Evolutionary conservation across 2,888 invertebrate species (phyloP).

Genomic region (Strigamia transsilvanica): DNA sequence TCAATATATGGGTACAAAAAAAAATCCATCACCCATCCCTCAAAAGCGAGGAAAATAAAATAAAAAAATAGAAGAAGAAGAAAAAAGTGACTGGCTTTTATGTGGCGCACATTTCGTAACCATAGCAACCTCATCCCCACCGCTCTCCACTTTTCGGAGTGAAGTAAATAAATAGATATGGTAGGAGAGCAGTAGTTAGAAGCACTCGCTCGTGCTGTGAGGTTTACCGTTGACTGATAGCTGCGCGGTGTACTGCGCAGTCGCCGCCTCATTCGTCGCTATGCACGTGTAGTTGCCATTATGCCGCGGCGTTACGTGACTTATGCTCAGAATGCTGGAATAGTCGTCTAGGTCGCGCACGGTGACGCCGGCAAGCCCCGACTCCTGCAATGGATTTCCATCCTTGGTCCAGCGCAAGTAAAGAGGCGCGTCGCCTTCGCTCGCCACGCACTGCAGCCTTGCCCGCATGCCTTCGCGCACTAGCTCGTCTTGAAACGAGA

Average conservation of each 20-base stretch:
- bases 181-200: conserved; percentile 46
- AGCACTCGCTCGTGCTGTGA: conserved; percentile 46
- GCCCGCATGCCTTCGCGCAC: conserved; percentile 83
- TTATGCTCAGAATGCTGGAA: conserved; percentile 79
- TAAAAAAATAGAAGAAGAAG: background rate
- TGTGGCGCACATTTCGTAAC: background rate
- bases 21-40: background rate
- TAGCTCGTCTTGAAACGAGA: conserved; percentile 83
- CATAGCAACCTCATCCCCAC: conserved; percentile 29
- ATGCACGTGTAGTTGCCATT: conserved; percentile 81
- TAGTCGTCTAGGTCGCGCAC: conserved; percentile 70
- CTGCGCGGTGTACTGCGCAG: conserved; percentile 80
- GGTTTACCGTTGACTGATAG: conserved; percentile 82
- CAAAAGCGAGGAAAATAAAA: background rate
- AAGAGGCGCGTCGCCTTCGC: conserved; percentile 80
- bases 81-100: background rate
- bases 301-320: conserved; percentile 77
- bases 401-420: conserved; percentile 84
- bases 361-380: conserved; percentile 61
- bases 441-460: conserved; percentile 81
- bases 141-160: conserved; percentile 32
- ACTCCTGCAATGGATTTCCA: conserved; percentile 72
- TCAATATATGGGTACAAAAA: conserved; percentile 35
- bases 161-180: conserved; percentile 8
- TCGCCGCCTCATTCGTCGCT: conserved; percentile 79